phyloP scores from a whole-genome alignment of 2,113 vertebrate genomes.

The Ameiurus melas region DNA sequence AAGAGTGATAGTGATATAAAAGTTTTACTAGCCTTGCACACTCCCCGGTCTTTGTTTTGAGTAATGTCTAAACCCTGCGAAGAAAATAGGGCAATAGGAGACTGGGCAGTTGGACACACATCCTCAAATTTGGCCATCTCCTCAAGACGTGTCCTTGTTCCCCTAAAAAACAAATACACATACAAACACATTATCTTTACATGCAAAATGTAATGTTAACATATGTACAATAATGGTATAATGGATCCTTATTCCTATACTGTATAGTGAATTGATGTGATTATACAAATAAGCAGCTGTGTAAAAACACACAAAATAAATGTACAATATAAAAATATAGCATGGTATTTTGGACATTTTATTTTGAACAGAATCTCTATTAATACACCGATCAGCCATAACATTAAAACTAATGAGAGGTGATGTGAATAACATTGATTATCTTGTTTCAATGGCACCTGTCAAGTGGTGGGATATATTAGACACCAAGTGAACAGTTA shows the following conservation, averaged over 20 bases:
- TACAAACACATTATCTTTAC: constrained; percentile 9
- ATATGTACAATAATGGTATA: not conserved
- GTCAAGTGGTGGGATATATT: too few species aligned
- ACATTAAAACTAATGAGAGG: too few species aligned
- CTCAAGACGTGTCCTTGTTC: constrained; percentile 53
- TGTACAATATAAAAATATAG: not conserved
- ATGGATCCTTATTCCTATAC: not conserved
- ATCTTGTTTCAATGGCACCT: too few species aligned
- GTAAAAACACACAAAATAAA: not conserved
- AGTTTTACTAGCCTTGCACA: constrained; percentile 82
- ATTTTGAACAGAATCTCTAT: not conserved
- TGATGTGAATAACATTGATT: too few species aligned
- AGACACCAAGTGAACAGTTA: too few species aligned
- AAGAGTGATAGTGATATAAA: not conserved
- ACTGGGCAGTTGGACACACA: constrained; percentile 73
- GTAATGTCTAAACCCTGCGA: constrained; percentile 84
- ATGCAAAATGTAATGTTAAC: not conserved
- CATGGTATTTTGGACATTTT: not conserved
- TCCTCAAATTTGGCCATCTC: constrained; percentile 89
- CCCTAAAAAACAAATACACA: constrained; percentile 50
- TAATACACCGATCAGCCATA: too few species aligned
- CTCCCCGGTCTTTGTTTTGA: constrained; percentile 80
- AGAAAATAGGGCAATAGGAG: constrained; percentile 68
- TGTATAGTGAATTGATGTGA: not conserved
- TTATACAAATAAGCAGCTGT: not conserved